Evolutionary conservation across 2,797 vertebrate genomes (phyloP), one percentile per base, ranked within the genome.

Genomic region (Crotalus adamanteus): DNA sequence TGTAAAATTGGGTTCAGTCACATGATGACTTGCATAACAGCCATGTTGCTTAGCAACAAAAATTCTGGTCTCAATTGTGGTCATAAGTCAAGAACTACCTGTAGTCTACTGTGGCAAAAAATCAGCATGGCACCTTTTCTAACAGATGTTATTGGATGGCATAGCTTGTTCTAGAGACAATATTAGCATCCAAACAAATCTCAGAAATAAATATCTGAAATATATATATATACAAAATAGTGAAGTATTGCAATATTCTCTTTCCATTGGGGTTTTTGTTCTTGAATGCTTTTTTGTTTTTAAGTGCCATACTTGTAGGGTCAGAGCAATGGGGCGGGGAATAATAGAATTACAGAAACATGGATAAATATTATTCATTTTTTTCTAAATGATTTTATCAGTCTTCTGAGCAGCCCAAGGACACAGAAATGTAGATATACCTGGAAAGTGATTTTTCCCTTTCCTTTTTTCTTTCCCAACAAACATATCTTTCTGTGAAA

Each of bases 311-410:
- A 18, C 16, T 93, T 85, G 92, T 92, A 47, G 42, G 95, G 95
- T 92, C 95, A 92, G 93, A 90, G 85, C 55, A 93, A 94, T 57
- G 90, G 20, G 56, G 95, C 93, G 92, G 90, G 89, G 95, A 95
- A 47, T 25, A 83, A 85, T 90, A 94, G 51, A 90, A 96, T 96
- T 95, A 97, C 86, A 94, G 42, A 95, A 47, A 93, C 93, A 94
- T 95, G 93, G 96, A 93, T 92, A 94, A 95, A 95, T 95, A 92
- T 87, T 91, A 69, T 94, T 97, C 92, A 93, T 96, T 97, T 96
- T 85, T 89, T 95, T 97, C 97, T 95, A 94, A 94, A 92, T 61
- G 94, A 93, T 94, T 95, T 93, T 94, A 90, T 94, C 28, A 4
- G 92, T 95, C 88, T 96, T 92, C 86, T 96, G 96, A 95, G 91